Evolutionary conservation across 2,888 invertebrate species (phyloP).

Genomic region (Odontocolon sp.): DNA sequence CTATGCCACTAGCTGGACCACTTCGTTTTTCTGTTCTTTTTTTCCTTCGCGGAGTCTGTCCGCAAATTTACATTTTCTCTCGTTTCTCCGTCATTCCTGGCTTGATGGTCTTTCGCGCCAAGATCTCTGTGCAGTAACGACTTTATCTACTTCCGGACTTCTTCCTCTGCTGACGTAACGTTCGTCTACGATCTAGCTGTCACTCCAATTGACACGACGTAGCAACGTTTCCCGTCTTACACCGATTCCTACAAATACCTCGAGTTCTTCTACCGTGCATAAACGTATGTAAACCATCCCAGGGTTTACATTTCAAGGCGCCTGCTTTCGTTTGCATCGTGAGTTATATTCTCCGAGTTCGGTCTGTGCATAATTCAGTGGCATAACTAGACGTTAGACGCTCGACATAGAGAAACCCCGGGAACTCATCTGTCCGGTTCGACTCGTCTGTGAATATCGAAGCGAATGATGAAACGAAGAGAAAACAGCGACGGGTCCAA

Average conservation of each 20-base stretch:
- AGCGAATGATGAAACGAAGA: not conserved
- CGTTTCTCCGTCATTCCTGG: not conserved
- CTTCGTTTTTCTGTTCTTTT: not conserved
- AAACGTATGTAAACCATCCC: constrained; percentile 24
- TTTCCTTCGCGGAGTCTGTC: not conserved
- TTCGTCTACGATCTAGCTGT: not conserved
- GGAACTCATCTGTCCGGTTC: not conserved
- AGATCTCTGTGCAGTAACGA: not conserved
- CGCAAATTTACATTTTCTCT: constrained; percentile 7
- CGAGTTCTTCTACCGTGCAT: not conserved
- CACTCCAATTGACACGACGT: not conserved
- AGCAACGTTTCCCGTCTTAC: not conserved
- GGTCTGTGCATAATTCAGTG: constrained; percentile 57
- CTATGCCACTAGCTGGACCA: not conserved
- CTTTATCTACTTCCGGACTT: constrained; percentile 26
- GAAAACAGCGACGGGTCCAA: too few relatives aligned
- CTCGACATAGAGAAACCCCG: not conserved
- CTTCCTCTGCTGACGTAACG: not conserved
- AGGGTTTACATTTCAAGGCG: constrained; percentile 28
- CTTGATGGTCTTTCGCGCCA: not conserved
- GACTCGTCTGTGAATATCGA: not conserved
- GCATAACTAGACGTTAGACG: constrained; percentile 37
- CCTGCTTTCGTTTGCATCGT: constrained; percentile 31
- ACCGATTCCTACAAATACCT: not conserved
- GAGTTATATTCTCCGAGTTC: not conserved